Evolutionary conservation across 1,140 invertebrate genomes (phyloP), one percentile per base, ranked within the genome.

Genomic region (Aphidius gifuensis): DNA sequence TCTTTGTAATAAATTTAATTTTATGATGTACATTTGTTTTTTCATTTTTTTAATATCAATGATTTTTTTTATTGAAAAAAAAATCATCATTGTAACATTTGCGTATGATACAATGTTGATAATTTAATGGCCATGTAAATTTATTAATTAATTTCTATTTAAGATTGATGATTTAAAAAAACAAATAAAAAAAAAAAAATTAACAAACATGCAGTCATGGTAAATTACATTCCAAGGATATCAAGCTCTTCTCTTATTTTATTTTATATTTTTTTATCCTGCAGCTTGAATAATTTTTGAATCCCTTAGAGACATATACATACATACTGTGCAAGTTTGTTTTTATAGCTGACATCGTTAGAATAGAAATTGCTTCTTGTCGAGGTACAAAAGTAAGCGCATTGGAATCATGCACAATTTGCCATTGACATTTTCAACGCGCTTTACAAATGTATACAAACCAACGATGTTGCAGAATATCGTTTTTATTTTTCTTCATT

Each of bases 281-380:
- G 44, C 16, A 56, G n/a, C 43, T 55, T 61, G 51, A 55, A 56
- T 47, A 61, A 48, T 55, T 54, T 53, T 43, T 21, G 39, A 38
- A 54, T 46, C 32, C 23, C 9, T 16, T 43, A 60, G 64, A 68
- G 61, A 58, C 64, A 67, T 49, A 63, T 62, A 64, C 69, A 61
- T 68, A 66, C 23, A 32, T 32, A 3, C 23, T 32, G 23, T 32
- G 65, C 69, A 67, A 54, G 67, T 65, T 69, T 65, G 65, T 72
- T 76, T 77, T 75, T 76, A 75, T 73, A 69, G 50, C 40, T 53
- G 47, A 71, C 76, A 72, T 78, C 76, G 71, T 77, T 76, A 68
- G 77, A 76, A 78, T 79, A 76, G 69, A 61, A 79, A 79, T 78
- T 66, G 74, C 75, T 71, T 64, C 42, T 53, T 51, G 55, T 43